Evolutionary conservation across 2,888 invertebrate genomes (phyloP), one percentile per base, ranked within the genome.

Genomic region (Cryptocephalus moraei): DNA sequence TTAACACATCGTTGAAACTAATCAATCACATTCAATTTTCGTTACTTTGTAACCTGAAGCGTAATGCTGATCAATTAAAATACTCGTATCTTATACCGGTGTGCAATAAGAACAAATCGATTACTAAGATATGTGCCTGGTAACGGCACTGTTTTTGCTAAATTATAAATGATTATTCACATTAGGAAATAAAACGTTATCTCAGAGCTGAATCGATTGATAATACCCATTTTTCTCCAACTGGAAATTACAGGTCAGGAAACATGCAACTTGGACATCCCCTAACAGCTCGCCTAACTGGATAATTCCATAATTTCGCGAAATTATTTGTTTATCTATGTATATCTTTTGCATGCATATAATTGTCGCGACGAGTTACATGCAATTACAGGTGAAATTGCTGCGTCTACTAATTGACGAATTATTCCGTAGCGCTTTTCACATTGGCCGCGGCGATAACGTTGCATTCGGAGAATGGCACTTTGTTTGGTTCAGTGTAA

Each of bases 301-400:
- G 44, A 51, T 51, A 47, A 49, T 51, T 47, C 39, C 6, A 39
- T 51, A 45, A 51, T 51, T 49, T 49, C 43, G 45, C 44, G 40
- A 44, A 50, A 52, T 52, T 48, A 42, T 48, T 40, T 40, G 45
- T 46, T 47, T 45, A 50, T 52, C 52, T 50, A 6, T 11, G 36
- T 36, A 41, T 43, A 51, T 50, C 49, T 51, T 51, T 54, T 42
- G 54, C 54, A 54, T 54, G 54, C 44, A 47, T 44, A 42, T 54
- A 52, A 54, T 52, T 52, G 50, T 45, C 48, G 44, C 45, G 12
- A 36, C 36, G 11, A 22, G 22, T 22, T 22, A 11, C 36, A 36
- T 12, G 36, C 12, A 36, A 36, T 36, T 36, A 36, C 36, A 12
- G n/a, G 11, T n/a, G 6, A 36, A 36, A 49, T 48, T 47, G 47